Evolutionary conservation across 2,888 invertebrate species (phyloP).

Genomic region (Macrosiphum euphorbiae): DNA sequence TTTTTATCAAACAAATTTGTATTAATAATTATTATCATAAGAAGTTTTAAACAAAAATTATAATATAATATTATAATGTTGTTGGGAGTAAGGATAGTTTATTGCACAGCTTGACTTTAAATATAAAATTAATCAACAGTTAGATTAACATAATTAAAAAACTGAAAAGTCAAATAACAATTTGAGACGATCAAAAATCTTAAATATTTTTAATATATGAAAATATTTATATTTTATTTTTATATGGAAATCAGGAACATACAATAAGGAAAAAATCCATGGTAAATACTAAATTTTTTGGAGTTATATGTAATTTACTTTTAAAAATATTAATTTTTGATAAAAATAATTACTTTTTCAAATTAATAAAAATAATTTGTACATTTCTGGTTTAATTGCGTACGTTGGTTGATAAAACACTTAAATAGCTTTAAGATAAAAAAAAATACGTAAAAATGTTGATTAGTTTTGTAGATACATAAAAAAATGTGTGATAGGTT

Average conservation of each 20-base stretch:
- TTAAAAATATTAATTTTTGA: too few relatives aligned
- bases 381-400: too few relatives aligned
- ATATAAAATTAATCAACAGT: not conserved
- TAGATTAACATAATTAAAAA: not conserved
- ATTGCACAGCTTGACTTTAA: not conserved
- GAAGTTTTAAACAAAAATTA: not conserved
- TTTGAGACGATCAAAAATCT: not conserved
- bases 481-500: too few relatives aligned
- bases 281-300: too few relatives aligned
- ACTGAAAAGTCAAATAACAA: not conserved
- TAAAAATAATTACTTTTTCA: too few relatives aligned
- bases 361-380: too few relatives aligned
- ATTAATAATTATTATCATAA: not conserved
- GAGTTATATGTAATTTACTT: too few relatives aligned
- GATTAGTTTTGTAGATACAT: too few relatives aligned
- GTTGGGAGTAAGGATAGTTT: not conserved
- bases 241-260: not conserved
- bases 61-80: not conserved
- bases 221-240: not conserved
- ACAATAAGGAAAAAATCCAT: not conserved
- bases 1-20: not conserved
- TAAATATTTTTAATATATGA: not conserved
- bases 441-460: too few relatives aligned
- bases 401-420: too few relatives aligned
- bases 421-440: too few relatives aligned